These are phyloP conservation scores for Siniperca knerii DNA, from an alignment of 2,113 vertebrate genomes.

Conservation along the genomic window DNA sequence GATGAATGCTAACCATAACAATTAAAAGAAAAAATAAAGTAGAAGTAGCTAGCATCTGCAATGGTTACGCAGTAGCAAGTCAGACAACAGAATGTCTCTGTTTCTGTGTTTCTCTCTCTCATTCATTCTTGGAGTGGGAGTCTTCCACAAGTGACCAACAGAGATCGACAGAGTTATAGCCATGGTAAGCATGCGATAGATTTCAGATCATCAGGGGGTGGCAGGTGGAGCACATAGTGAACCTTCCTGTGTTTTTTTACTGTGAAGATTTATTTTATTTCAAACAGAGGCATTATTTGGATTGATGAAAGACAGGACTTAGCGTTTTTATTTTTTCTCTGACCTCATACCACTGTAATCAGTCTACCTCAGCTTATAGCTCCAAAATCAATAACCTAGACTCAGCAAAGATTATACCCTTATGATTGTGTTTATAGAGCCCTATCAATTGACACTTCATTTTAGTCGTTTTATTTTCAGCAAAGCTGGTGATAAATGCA, in stretches of 20 bases:
- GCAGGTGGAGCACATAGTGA: slow-evolving; percentile 27
- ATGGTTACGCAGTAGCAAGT: background rate
- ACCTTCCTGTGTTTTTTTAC: background rate
- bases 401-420: slow-evolving; percentile 62
- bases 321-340: slow-evolving; percentile 1
- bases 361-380: slow-evolving; percentile 39
- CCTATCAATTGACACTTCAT: slow-evolving; percentile 65
- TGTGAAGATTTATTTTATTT: slow-evolving; percentile 12
- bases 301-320: slow-evolving; percentile 16
- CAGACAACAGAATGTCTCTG: background rate
- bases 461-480: slow-evolving; percentile 56
- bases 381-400: slow-evolving; percentile 67
- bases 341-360: slow-evolving; percentile 36
- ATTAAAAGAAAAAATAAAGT: no score
- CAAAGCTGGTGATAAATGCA: slow-evolving; percentile 55
- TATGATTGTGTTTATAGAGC: slow-evolving; percentile 59
- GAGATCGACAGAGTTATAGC: slow-evolving; percentile 5
- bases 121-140: background rate
- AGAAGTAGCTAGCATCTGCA: no score
- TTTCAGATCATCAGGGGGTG: slow-evolving; percentile 38
- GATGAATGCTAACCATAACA: background rate
- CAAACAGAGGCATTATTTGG: slow-evolving; percentile 26
- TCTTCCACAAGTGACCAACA: background rate
- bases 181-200: slow-evolving; percentile 20
- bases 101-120: background rate